These are phyloP conservation scores for Tenthredo livida DNA, from an alignment of 2,888 invertebrate genomes.

Conservation along the genomic window DNA sequence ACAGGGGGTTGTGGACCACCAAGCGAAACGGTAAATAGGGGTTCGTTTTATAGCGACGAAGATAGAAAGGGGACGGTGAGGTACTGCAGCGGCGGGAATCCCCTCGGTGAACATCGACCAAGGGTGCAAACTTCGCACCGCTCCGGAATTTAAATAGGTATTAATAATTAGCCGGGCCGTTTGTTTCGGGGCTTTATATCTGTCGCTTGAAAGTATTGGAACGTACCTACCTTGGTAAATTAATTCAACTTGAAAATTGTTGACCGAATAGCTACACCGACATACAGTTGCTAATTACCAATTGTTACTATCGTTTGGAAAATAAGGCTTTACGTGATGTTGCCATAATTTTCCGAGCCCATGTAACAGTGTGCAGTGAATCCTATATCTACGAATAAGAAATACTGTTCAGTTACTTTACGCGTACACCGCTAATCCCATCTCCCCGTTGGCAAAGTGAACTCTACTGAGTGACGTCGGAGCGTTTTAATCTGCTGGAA, in stretches of 20 bases:
- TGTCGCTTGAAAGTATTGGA: not conserved
- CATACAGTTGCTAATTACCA: not conserved
- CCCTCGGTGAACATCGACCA: constrained; percentile 13
- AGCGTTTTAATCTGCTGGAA: constrained; percentile 70
- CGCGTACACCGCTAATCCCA: constrained; percentile 21
- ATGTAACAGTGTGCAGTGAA: not conserved
- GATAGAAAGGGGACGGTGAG: constrained; percentile 46
- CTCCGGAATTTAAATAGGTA: constrained; percentile 53
- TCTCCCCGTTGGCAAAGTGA: constrained; percentile 24
- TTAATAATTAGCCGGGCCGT: constrained; percentile 51
- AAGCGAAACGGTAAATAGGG: constrained; percentile 72
- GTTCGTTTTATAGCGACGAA: constrained; percentile 58
- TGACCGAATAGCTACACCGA: not conserved
- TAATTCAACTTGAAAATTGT: not conserved
- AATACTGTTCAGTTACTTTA: not conserved
- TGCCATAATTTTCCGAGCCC: not conserved
- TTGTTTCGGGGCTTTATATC: constrained; percentile 17
- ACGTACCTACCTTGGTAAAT: not conserved
- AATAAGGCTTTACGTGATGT: not conserved
- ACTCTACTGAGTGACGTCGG: constrained; percentile 50
- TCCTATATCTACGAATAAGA: not conserved
- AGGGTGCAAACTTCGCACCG: constrained; percentile 47
- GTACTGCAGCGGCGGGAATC: constrained; percentile 14
- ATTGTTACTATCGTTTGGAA: not conserved
- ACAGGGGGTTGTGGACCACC: constrained; percentile 59